These are phyloP conservation scores for Neotoxoptera formosana DNA, from an alignment of 1,140 invertebrate genomes.

Conservation along the genomic window DNA sequence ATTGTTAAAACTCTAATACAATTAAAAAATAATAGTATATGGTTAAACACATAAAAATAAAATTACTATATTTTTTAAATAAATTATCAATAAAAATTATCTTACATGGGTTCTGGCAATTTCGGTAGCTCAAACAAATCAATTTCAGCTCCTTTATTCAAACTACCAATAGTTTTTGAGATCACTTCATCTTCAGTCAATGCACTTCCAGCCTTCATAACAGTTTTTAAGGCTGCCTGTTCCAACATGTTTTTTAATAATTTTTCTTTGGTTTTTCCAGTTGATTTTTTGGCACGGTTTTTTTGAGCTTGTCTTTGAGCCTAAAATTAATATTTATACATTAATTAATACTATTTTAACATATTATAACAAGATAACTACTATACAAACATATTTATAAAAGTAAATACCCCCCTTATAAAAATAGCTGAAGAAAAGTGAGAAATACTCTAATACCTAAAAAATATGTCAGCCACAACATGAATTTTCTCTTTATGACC, in stretches of 20 bases:
- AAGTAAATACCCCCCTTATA: neutral
- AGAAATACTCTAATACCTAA: neutral
- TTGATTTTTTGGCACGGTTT: neutral
- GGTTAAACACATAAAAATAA: neutral
- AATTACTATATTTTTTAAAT: neutral
- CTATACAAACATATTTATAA: neutral
- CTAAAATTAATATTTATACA: slow-evolving; percentile 1
- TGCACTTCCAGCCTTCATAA: neutral
- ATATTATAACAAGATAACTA: neutral
- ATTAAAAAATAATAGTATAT: neutral
- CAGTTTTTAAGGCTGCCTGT: slow-evolving; percentile 43
- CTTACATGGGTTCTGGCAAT: neutral
- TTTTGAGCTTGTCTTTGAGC: slow-evolving; percentile 52
- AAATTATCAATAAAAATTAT: neutral
- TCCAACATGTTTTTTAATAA: slow-evolving; percentile 44
- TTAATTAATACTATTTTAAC: neutral
- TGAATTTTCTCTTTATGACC: neutral
- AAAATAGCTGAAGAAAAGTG: neutral
- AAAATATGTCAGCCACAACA: neutral
- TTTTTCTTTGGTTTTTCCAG: slow-evolving; percentile 40
- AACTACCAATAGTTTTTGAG: slow-evolving; percentile 23
- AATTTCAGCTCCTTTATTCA: slow-evolving; percentile 7
- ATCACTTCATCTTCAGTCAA: slow-evolving; percentile 44
- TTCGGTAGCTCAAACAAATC: slow-evolving; percentile 48
- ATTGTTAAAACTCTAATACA: neutral